A percentile compares a stretch with the other conserved stretches of the same genome.
These are phyloP conservation scores for Brachionus paranguensis DNA, from an alignment of 1,140 invertebrate genomes.

Conservation along the genomic window DNA sequence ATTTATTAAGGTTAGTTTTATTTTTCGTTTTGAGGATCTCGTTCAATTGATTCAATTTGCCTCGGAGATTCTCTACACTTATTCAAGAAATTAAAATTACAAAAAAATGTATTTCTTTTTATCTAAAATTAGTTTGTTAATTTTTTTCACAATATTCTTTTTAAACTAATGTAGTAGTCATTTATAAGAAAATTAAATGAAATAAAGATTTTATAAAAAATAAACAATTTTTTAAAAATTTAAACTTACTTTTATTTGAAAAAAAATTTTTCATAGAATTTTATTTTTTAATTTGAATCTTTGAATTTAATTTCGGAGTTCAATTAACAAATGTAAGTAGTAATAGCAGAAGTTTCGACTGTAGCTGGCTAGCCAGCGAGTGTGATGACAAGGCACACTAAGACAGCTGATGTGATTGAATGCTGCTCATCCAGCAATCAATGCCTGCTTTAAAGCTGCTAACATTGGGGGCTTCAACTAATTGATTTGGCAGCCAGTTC, in stretches of 20 bases:
- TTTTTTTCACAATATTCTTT: not conserved
- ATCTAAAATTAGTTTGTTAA: not conserved
- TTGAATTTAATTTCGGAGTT: too few relatives aligned
- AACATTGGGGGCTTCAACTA: too few relatives aligned
- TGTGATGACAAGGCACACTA: too few relatives aligned
- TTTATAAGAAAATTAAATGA: not conserved
- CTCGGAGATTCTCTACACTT: not conserved
- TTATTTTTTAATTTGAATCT: too few relatives aligned
- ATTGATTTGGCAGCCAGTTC: too few relatives aligned
- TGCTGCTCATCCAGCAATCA: too few relatives aligned
- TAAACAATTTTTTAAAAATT: not conserved
- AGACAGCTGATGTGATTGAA: too few relatives aligned
- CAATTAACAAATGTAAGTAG: too few relatives aligned
- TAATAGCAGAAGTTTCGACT: too few relatives aligned
- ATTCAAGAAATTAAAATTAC: not conserved
- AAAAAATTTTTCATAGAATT: too few relatives aligned
- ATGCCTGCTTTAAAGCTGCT: too few relatives aligned
- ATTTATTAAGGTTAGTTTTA: not conserved
- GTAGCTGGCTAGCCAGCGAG: too few relatives aligned
- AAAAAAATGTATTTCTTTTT: not conserved
- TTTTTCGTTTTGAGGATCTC: not conserved
- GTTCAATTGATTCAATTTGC: not conserved
- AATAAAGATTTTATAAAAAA: constrained; percentile 2
- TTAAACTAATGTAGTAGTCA: not conserved
- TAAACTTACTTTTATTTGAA: not conserved